Base-by-base conservation (phyloP, 2,113 vertebrate genomes). In the Dicentrarchus labrax region DNA sequence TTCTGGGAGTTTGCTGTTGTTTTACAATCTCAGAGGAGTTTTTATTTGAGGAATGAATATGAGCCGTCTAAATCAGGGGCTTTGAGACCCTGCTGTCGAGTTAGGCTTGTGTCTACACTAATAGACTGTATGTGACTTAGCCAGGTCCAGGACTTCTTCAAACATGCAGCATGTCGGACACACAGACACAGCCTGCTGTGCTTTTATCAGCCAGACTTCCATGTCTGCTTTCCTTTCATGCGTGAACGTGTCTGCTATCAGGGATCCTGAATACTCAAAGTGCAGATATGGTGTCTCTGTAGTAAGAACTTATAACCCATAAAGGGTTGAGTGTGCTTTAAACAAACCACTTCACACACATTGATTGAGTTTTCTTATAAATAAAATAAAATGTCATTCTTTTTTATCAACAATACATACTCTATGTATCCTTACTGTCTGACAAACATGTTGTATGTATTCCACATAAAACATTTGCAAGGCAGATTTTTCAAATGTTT, bases 171-270 rank as follows among this genome's bases (percentile, higher is more conserved):
- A 65, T 62, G 79, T 80, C 54, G n/a, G 70, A 83, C 79, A 65
- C 64, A 72, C 50, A 77, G 39, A 85, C 71, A 60, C 82, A 53
- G 67, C 0, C 22, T 17, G 16, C 59, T 72, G 64, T 41, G 60
- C 80, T 88, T 87, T 88, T 83, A 85, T 80, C 74, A 85, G 76
- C 64, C 84, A 66, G 76, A 57, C 50, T 13, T 80, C 72, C 66
- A 66, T 45, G 72, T 82, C 88, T 77, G 78, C 76, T 87, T 74
- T 57, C 53, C 74, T n/a, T 57, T 80, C 61, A 89, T 82, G 70
- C 71, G 77, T 74, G 69, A 86, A 67, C 41, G 5, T 67, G 64
- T 80, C 72, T 76, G 68, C 80, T 59, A 65, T 82, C 76, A 50
- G 67, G 53, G 24, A 85, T 36, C 51, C 61, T 59, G 16, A 82